A percentile compares a stretch with the other conserved stretches of the same genome.
Evolutionary conservation across 2,797 vertebrate genomes (phyloP).

Genomic region (Garrulus glandarius): DNA sequence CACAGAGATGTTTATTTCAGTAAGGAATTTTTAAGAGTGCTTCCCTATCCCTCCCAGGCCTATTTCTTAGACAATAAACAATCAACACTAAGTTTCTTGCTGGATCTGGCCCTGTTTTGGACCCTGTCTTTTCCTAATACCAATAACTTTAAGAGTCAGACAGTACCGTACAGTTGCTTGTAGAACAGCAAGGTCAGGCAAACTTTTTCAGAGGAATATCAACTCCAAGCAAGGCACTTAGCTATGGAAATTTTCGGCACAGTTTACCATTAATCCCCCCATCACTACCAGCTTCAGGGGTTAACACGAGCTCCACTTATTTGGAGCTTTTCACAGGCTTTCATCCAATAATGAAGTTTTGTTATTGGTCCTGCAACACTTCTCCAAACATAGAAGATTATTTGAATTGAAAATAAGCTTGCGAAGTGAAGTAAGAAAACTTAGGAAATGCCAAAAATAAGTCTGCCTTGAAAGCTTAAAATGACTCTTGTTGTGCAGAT

Average conservation of each 20-base stretch:
- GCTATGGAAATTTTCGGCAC: not conserved
- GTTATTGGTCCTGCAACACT: not conserved
- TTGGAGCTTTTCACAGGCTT: not conserved
- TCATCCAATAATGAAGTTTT: not conserved
- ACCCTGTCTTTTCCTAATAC: not conserved
- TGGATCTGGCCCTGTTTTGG: not conserved
- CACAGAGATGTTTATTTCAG: not conserved
- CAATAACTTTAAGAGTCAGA: not conserved
- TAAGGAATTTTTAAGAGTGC: not conserved
- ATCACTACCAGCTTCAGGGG: not conserved
- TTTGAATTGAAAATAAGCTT: not conserved
- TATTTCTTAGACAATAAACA: not conserved
- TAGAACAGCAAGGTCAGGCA: not conserved
- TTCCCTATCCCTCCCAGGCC: not conserved
- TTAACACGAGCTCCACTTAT: not conserved
- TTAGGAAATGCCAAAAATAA: not conserved
- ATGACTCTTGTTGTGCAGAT: not conserved
- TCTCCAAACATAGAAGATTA: not conserved
- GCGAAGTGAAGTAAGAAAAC: not conserved
- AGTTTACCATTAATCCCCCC: not conserved
- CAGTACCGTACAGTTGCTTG: not conserved
- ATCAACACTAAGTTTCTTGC: not conserved
- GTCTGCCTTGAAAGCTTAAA: not conserved
- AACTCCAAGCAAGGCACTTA: not conserved
- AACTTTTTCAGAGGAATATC: not conserved